Evolutionary conservation across 2,797 vertebrate species (phyloP).

Genomic region (Danio choprae): DNA sequence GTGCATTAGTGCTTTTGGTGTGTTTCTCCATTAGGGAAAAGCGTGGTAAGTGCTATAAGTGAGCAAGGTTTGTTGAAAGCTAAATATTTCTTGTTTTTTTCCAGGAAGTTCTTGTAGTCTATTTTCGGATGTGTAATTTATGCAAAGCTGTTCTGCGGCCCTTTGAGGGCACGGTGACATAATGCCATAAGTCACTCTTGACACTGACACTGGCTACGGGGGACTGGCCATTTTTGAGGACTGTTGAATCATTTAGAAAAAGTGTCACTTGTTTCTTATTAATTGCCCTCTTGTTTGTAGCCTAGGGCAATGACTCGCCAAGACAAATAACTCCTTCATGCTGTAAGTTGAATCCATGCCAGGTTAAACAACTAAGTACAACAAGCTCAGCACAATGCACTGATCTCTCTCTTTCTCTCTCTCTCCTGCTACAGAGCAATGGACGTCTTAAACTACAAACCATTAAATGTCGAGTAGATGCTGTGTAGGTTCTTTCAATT

Average conservation of each 20-base stretch:
- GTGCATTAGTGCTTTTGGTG: slow-evolving; percentile 31
- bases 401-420: slow-evolving; percentile 44
- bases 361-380: slow-evolving; percentile 69
- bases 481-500: slow-evolving; percentile 34
- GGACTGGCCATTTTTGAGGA: slow-evolving; percentile 77
- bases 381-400: slow-evolving; percentile 63
- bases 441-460: slow-evolving; percentile 2
- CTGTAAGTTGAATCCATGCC: slow-evolving; percentile 72
- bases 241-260: slow-evolving; percentile 78
- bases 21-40: slow-evolving; percentile 35
- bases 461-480: slow-evolving; percentile 21
- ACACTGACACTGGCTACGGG: slow-evolving; percentile 78
- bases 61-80: slow-evolving; percentile 38
- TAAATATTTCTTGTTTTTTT: slow-evolving; percentile 63
- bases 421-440: neutral
- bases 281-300: slow-evolving; percentile 76
- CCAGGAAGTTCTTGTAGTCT: slow-evolving; percentile 66
- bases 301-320: slow-evolving; percentile 70
- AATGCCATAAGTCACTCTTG: slow-evolving; percentile 79
- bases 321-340: slow-evolving; percentile 79
- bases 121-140: slow-evolving; percentile 79
- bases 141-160: slow-evolving; percentile 73
- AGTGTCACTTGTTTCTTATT: slow-evolving; percentile 81
- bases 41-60: slow-evolving; percentile 35
- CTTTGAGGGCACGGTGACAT: slow-evolving; percentile 72